A percentile compares a stretch with the other conserved stretches of the same genome.
Conservation (phyloP, 1,140 invertebrate species). For the Globodera ellingtonae region DNA sequence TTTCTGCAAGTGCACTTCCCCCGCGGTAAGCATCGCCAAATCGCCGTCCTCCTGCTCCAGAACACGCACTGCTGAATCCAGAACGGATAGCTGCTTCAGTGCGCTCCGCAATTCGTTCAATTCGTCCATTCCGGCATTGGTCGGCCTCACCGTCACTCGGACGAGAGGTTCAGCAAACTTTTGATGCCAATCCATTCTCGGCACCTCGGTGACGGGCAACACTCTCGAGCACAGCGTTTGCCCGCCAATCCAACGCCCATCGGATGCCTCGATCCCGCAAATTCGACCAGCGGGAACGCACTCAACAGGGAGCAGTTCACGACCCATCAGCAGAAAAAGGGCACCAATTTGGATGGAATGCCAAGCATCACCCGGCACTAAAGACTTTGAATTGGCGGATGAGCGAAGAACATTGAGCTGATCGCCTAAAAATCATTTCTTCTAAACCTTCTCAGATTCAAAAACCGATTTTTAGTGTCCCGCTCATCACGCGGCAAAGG, state of each 20-base stretch:
- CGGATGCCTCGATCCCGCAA: conserved; percentile 77
- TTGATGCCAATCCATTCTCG: conserved; percentile 68
- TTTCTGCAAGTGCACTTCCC: conserved; percentile 93
- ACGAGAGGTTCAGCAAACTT: conserved; percentile 76
- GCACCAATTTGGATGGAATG: conserved; percentile 71
- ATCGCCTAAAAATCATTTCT: conserved; percentile 1
- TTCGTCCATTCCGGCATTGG: conserved; percentile 26
- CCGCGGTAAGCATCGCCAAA: conserved; percentile 90
- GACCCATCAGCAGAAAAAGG: conserved; percentile 89
- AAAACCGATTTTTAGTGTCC: conserved; percentile 47
- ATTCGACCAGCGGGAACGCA: conserved; percentile 85
- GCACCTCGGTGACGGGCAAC: conserved; percentile 26
- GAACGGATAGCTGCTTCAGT: conserved; percentile 81
- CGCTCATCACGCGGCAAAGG: conserved; percentile 56
- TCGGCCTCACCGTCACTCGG: conserved; percentile 79
- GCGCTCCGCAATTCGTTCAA: conserved; percentile 79
- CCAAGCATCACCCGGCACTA: neutral
- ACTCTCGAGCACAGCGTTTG: conserved; percentile 36
- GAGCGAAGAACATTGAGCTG: neutral
- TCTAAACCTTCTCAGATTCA: neutral
- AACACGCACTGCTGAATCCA: conserved; percentile 73
- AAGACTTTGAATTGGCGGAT: neutral
- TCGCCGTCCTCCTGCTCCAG: conserved; percentile 80
- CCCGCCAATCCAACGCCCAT: conserved; percentile 68
- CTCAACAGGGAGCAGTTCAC: conserved; percentile 81